Evolutionary conservation across 2,113 vertebrate genomes (phyloP), one percentile per base, ranked within the genome.

Genomic region (Sander lucioperca): DNA sequence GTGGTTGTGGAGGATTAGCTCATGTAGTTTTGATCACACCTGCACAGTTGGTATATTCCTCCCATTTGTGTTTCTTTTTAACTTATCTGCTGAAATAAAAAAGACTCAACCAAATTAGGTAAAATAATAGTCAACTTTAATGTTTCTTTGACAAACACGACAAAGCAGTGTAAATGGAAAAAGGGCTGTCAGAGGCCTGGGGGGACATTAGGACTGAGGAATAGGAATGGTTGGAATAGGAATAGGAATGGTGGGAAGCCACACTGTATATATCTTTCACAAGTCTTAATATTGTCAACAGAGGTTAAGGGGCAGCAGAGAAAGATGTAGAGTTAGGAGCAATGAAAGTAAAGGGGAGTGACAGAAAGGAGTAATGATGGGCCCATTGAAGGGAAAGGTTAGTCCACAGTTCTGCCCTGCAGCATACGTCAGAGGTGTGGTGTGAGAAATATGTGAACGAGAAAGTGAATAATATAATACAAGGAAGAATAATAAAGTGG

Each of bases 391-490:
- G 64, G 86, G 73, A 87, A 89, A 86, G 85, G 85, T 89, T 84
- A 76, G 74, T 25, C 65, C 77, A 54, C 30, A 75, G 84, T 61
- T 21, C 25, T 79, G 69, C 74, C 87, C 91, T 50, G 57, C 80
- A 81, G 77, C 65, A 30, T 50, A 68, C 54, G 59, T 82, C 65
- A 72, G 59, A 83, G 64, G 84, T 50, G 70, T 64, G 59, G 54
- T 47, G 69, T 30, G 75, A 79, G 66, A 91, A 79, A 80, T 86
- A 86, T 79, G 75, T 77, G 82, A 92, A 79, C 39, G 10, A 85
- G 54, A 84, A 85, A 86, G 77, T 88, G 90, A 91, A 91, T 90
- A 91, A 88, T 87, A 71, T 53, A 91, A 90, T 25, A 79, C 21
- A 88, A 85, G 72, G 69, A 86, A 71, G 68, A 78, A 85, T 84